Conservation (phyloP, 2,888 invertebrate genomes). For the Brenthis hecate region DNA sequence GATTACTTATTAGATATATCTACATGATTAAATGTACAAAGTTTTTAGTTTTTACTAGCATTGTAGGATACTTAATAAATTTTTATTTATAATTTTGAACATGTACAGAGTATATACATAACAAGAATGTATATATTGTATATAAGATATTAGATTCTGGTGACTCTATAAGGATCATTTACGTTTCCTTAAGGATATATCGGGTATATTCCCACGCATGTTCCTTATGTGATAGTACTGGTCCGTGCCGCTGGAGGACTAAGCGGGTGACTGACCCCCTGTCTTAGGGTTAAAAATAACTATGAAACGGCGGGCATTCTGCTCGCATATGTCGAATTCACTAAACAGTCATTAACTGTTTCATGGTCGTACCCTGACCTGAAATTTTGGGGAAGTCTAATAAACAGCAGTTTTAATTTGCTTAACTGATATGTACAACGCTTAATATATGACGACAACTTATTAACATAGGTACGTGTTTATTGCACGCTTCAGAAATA, state of each 20-base stretch:
- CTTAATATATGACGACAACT: not conserved
- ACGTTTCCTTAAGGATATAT: slow-evolving; percentile 35
- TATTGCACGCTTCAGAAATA: slow-evolving; percentile 9
- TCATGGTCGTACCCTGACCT: slow-evolving; percentile 80
- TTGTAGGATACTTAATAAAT: too few species aligned
- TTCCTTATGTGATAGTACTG: slow-evolving; percentile 78
- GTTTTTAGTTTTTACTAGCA: too few species aligned
- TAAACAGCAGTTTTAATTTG: slow-evolving; percentile 34
- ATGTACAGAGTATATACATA: too few species aligned
- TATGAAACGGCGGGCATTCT: slow-evolving; percentile 76
- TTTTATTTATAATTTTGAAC: too few species aligned
- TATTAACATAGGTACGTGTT: slow-evolving; percentile 3
- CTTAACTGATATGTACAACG: not conserved
- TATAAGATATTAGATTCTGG: not conserved
- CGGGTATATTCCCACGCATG: slow-evolving; percentile 74
- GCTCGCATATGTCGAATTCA: slow-evolving; percentile 81
- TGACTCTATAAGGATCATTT: slow-evolving; percentile 20
- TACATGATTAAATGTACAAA: too few species aligned
- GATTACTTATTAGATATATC: too few species aligned
- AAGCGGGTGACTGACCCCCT: slow-evolving; percentile 79
- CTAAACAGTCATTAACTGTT: slow-evolving; percentile 79
- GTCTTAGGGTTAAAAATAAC: slow-evolving; percentile 80
- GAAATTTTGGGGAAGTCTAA: slow-evolving; percentile 63
- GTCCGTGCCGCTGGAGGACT: slow-evolving; percentile 73
- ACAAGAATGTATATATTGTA: too few species aligned